Conservation (phyloP, 92 coral and sea anemone genomes). For the Bergia puertoricense region DNA sequence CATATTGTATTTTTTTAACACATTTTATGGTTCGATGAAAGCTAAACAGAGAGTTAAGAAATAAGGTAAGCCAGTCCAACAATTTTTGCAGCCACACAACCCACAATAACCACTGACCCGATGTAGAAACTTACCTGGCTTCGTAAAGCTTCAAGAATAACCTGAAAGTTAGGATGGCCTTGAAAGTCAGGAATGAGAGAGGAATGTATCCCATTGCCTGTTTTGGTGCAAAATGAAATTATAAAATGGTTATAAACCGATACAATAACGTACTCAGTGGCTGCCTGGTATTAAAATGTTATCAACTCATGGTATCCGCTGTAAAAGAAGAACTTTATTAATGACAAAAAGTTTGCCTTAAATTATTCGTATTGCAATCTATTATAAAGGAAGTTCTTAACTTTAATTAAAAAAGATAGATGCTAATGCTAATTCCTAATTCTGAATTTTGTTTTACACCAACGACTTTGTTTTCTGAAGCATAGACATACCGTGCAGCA, state of each 20-base stretch:
- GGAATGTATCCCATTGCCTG: slow-evolving; percentile 78
- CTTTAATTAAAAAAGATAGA: no score
- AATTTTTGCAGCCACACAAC: neutral
- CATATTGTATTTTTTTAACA: no score
- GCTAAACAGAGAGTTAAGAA: no score
- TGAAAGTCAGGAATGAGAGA: slow-evolving; percentile 65
- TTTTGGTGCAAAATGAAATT: neutral
- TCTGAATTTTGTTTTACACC: neutral
- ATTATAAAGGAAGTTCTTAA: no score
- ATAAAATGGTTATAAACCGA: neutral
- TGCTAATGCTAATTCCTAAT: neutral
- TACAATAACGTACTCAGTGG: no score
- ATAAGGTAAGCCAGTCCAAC: neutral
- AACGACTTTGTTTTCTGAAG: neutral
- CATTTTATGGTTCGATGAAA: no score
- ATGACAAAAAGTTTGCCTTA: no score
- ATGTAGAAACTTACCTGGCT: slow-evolving; percentile 71
- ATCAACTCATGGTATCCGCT: no score
- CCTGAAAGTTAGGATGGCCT: slow-evolving; percentile 87
- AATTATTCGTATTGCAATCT: no score
- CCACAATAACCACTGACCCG: neutral
- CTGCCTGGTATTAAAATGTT: no score
- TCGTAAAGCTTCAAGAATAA: slow-evolving; percentile 71
- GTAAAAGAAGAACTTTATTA: no score
- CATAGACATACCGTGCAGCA: slow-evolving; percentile 33